Percentiles rank a stretch among this genome's conserved stretches.
phyloP scores from a whole-genome alignment of 2,888 invertebrate genomes.

The Mythimna loreyi region DNA sequence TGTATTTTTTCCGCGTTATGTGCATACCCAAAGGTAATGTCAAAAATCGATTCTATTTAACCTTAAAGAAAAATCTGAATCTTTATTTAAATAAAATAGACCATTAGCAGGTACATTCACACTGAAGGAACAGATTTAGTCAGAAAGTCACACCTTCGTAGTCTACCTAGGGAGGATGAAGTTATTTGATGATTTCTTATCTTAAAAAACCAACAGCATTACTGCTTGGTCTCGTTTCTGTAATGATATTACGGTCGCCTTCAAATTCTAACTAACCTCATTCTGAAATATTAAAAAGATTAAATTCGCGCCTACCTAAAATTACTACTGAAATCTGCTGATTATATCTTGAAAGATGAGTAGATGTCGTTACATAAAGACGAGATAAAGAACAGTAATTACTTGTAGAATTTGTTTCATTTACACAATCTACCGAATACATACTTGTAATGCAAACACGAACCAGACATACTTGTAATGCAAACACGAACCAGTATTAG shows the following conservation, averaged over 20 bases:
- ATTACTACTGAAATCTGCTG: slow-evolving; percentile 25
- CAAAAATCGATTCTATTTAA: no score
- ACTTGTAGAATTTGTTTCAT: slow-evolving; percentile 36
- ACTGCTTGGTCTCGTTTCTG: neutral
- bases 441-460: slow-evolving; percentile 52
- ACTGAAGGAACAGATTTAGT: no score
- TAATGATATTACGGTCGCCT: slow-evolving; percentile 20
- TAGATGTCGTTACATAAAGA: slow-evolving; percentile 2
- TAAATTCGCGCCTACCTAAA: slow-evolving; percentile 20
- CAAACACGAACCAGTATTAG: slow-evolving; percentile 61
- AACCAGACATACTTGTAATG: slow-evolving; percentile 45
- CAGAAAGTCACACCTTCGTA: no score
- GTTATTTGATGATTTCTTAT: no score
- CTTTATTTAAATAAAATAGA: no score
- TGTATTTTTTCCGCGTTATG: no score
- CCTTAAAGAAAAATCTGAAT: neutral
- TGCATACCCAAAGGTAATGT: no score
- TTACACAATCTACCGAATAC: slow-evolving; percentile 39
- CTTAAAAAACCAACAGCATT: neutral
- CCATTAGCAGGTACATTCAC: no score
- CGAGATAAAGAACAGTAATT: slow-evolving; percentile 25
- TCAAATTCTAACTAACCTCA: slow-evolving; percentile 23
- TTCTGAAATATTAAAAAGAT: slow-evolving; percentile 23
- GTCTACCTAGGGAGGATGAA: no score
- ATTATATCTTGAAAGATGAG: slow-evolving; percentile 35